A percentile compares a stretch with the other conserved stretches of the same genome.
These are phyloP conservation scores for Lynx canadensis DNA, from an alignment of 2,113 vertebrate species.

Conservation along the genomic window DNA sequence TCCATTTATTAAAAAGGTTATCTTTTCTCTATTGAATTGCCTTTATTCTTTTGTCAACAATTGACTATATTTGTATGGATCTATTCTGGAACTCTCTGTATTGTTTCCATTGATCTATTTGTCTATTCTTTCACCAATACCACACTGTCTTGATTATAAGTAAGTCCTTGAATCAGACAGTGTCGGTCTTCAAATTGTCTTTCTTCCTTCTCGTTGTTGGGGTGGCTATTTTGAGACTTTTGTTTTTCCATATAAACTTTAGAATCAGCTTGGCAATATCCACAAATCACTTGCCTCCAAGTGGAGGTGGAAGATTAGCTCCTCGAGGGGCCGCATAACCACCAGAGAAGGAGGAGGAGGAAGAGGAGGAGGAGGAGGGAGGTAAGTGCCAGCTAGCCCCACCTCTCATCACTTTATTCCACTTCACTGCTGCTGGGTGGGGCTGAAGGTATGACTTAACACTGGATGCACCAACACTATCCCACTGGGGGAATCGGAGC, in stretches of 20 bases:
- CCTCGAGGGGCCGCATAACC: neutral
- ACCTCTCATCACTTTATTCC: neutral
- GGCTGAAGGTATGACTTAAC: neutral
- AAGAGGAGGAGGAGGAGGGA: neutral
- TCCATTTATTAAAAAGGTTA: neutral
- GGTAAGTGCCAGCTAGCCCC: neutral
- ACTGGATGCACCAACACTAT: neutral
- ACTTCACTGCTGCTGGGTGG: neutral
- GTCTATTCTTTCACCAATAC: neutral
- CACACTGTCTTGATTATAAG: neutral
- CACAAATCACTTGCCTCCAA: neutral
- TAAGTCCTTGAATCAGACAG: neutral
- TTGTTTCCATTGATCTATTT: neutral
- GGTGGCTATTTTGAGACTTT: neutral
- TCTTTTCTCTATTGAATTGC: neutral
- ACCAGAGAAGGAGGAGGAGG: neutral
- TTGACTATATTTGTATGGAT: neutral
- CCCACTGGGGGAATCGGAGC: neutral
- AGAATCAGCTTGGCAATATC: neutral
- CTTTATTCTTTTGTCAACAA: neutral
- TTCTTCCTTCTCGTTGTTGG: neutral
- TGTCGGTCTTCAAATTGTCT: neutral
- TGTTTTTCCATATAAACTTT: neutral
- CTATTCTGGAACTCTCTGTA: neutral
- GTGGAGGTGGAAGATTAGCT: neutral